These are phyloP conservation scores for Spodoptera littoralis DNA, from an alignment of 2,888 invertebrate species.

Conservation along the genomic window DNA sequence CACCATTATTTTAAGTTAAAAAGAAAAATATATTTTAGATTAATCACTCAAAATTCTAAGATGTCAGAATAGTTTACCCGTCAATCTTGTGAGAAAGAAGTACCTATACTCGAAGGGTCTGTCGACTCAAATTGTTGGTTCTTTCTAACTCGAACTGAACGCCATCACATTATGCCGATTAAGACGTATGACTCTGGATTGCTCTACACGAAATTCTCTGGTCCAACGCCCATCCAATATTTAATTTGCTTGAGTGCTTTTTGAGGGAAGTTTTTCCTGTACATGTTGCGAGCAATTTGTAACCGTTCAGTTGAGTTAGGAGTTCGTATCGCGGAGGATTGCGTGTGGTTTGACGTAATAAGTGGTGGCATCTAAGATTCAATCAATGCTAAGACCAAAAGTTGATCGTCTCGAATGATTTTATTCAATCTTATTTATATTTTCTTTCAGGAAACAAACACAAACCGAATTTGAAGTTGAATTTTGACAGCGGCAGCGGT, in stretches of 20 bases:
- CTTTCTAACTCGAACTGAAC: constrained; percentile 80
- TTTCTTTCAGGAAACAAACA: constrained; percentile 86
- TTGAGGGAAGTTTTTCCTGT: constrained; percentile 82
- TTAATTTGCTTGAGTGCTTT: constrained; percentile 88
- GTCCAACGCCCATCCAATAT: constrained; percentile 81
- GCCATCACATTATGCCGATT: constrained; percentile 85
- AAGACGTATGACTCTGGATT: constrained; percentile 85
- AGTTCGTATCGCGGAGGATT: constrained; percentile 70
- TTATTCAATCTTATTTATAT: constrained; percentile 32
- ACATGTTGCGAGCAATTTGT: constrained; percentile 84
- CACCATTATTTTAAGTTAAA: background rate
- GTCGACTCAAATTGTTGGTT: constrained; percentile 76
- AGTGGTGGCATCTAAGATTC: constrained; percentile 54
- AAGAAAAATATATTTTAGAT: background rate
- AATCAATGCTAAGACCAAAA: constrained; percentile 39
- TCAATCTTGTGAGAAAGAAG: constrained; percentile 70
- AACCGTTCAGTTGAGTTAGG: constrained; percentile 84
- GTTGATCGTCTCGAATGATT: constrained; percentile 25
- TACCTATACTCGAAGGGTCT: constrained; percentile 74
- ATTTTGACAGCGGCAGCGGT: constrained; percentile 90
- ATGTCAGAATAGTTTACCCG: constrained; percentile 71
- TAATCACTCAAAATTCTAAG: constrained; percentile 48
- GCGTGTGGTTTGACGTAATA: constrained; percentile 72
- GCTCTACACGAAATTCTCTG: constrained; percentile 75
- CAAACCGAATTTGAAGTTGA: constrained; percentile 92